Evolutionary conservation across 2,113 vertebrate species (phyloP).

Genomic region (Zeus faber): DNA sequence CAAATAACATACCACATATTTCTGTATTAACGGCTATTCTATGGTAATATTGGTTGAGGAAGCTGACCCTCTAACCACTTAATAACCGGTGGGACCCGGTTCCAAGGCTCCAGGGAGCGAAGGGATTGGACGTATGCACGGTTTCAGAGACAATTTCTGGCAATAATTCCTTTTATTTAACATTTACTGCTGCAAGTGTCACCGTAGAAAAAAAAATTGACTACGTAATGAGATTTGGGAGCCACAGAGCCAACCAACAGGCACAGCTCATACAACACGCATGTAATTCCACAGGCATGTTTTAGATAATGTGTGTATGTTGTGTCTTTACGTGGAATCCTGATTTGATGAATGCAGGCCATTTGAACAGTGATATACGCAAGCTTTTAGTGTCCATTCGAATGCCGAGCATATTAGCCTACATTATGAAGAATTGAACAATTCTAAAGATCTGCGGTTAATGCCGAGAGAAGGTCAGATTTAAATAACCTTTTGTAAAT

Average conservation of each 20-base stretch:
- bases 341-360: conserved; percentile 27
- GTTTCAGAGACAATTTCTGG: too few species aligned
- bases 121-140: too few species aligned
- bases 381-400: conserved; percentile 1
- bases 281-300: not conserved
- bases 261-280: too few species aligned
- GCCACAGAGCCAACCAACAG: not conserved
- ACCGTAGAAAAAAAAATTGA: not conserved
- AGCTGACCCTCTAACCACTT: too few species aligned
- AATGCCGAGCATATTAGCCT: conserved; percentile 13
- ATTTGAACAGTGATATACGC: conserved; percentile 16
- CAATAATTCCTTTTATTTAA: too few species aligned
- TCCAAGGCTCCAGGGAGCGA: too few species aligned
- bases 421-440: conserved; percentile 15
- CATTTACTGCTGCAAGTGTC: not conserved
- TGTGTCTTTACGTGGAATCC: conserved; percentile 32
- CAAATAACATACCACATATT: too few species aligned
- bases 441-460: conserved; percentile 13
- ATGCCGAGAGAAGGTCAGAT: conserved; percentile 29
- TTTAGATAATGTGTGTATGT: not conserved
- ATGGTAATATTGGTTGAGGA: too few species aligned
- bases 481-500: conserved; percentile 2
- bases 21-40: too few species aligned
- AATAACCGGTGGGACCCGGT: too few species aligned
- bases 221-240: not conserved